Conservation (phyloP, 2,113 vertebrate species). For the Galemys pyrenaicus region DNA sequence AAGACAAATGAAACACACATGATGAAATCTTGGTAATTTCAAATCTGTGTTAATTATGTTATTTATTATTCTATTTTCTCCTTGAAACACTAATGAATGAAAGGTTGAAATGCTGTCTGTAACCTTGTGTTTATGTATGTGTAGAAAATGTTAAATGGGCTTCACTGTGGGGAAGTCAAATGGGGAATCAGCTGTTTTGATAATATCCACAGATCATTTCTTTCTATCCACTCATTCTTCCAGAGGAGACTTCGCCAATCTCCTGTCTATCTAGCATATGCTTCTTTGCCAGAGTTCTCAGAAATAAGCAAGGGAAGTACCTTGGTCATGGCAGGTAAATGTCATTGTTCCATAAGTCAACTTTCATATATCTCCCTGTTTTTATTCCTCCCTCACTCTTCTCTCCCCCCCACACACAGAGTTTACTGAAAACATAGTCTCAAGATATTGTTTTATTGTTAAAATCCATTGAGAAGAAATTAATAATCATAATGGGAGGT, state of each 20-base stretch:
- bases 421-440: not conserved
- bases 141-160: not conserved
- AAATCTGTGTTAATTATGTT: not conserved
- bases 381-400: no score
- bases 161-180: not conserved
- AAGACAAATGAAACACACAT: not conserved
- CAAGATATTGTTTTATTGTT: not conserved
- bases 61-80: not conserved
- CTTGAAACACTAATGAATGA: not conserved
- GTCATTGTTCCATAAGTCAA: not conserved
- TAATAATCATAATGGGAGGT: not conserved
- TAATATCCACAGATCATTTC: not conserved
- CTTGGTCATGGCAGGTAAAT: not conserved
- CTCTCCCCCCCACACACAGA: not conserved
- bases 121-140: not conserved
- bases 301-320: not conserved
- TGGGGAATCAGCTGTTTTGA: not conserved
- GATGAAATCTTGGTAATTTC: not conserved
- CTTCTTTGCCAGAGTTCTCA: not conserved
- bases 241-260: not conserved
- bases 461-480: constrained; percentile 15
- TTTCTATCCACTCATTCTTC: not conserved
- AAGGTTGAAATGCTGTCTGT: not conserved
- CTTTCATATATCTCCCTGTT: not conserved
- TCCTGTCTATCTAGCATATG: not conserved